A percentile compares a stretch with the other conserved stretches of the same genome.
Conservation (phyloP, 2,797 vertebrate species). For the Notolepis coatsorum region DNA sequence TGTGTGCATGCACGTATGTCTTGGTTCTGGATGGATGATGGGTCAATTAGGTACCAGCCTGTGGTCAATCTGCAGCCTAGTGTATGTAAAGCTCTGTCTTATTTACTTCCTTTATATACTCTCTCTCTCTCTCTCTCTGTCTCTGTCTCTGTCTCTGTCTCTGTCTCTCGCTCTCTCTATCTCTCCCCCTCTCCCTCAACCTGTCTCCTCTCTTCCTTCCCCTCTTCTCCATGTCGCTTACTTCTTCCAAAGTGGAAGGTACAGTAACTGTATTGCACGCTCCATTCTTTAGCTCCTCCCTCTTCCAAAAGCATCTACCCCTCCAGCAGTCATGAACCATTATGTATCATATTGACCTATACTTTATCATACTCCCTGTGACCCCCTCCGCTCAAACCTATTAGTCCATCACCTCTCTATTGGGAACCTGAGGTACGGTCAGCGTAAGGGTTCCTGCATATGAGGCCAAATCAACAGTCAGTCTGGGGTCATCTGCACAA, state of each 20-base stretch:
- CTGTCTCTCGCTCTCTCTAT: slow-evolving; percentile 33
- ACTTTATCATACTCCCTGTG: not conserved
- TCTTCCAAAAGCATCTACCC: slow-evolving; percentile 17
- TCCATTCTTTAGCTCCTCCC: slow-evolving; percentile 11
- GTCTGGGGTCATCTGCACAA: too few species aligned
- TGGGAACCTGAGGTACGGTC: too few species aligned
- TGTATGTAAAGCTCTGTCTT: not conserved
- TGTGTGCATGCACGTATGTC: not conserved
- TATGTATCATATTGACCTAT: not conserved
- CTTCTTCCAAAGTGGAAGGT: slow-evolving; percentile 81
- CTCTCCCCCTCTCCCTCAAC: slow-evolving; percentile 53
- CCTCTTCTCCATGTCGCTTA: slow-evolving; percentile 58
- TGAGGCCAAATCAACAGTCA: too few species aligned
- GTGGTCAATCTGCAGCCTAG: not conserved
- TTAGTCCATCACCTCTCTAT: too few species aligned
- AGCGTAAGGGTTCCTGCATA: too few species aligned
- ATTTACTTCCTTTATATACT: not conserved
- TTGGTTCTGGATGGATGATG: not conserved
- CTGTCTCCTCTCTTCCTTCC: slow-evolving; percentile 35
- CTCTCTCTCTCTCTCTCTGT: slow-evolving; percentile 9
- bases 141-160: slow-evolving; percentile 21
- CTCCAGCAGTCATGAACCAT: slow-evolving; percentile 18
- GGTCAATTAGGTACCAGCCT: not conserved
- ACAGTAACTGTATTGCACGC: slow-evolving; percentile 67
- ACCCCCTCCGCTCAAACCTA: not conserved